Base-by-base conservation (phyloP, 2,113 vertebrate species). In the Pterocles gutturalis region DNA sequence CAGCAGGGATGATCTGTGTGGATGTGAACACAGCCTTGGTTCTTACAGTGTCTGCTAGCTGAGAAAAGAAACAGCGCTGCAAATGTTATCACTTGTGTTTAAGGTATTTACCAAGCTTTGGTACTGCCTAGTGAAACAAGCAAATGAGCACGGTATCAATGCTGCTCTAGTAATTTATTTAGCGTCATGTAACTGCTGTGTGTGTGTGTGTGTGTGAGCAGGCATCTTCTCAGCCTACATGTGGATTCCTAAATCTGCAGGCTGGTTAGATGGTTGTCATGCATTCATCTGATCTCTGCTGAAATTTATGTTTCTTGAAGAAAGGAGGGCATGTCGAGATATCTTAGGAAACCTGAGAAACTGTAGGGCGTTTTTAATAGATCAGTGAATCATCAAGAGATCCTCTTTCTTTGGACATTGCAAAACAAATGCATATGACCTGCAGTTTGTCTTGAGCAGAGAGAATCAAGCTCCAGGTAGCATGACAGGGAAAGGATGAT, bases 211-310 rank as follows among this genome's bases (percentile, higher is more conserved):
- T 98, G 98, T 98, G 98, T 99, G 99, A 98, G 99, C 99, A 99
- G 99, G 98, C 99, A 99, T 99, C 99, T 99, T 99, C 97, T 99
- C 98, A 99, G 99, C 98, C 99, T 99, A 99, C 99, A 99, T 97
- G 99, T 99, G 98, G 99, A 99, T 99, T 98, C 98, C 96, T 97
- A 98, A 98, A 99, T 99, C 99, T 99, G 99, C 99, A 99, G 99
- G 99, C 99, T 99, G 99, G 99, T 99, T 99, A 99, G 99, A 99
- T 99, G 99, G 99, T 99, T 99, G 99, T 99, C 99, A 98, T 98
- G 98, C 98, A 98, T 98, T 98, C 97, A 98, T 98, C 97, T 96
- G 94, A 97, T 95, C 95, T 97, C 98, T 97, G 34, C 98, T 96
- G 95, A 96, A 87, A 93, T 84, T 80, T 94, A 54, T 85, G 60